Conservation (phyloP, 2,888 invertebrate species). For the Gandaritis pyraliata region DNA sequence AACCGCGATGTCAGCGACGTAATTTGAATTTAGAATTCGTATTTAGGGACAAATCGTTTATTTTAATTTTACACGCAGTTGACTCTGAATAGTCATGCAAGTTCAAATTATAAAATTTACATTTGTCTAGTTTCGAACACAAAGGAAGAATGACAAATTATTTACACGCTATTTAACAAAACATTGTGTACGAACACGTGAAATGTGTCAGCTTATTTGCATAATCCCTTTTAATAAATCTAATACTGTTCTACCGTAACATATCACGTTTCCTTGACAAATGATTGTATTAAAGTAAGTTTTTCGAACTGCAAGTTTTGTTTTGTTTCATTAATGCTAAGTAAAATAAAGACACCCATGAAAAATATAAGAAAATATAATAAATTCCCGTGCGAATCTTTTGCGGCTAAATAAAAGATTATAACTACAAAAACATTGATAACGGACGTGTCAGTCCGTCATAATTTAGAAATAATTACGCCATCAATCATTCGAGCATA, state of each 20-base stretch:
- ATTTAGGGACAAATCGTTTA: slow-evolving; percentile 74
- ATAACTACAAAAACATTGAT: slow-evolving; percentile 58
- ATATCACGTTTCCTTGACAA: slow-evolving; percentile 48
- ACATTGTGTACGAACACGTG: slow-evolving; percentile 71
- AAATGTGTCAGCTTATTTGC: slow-evolving; percentile 63
- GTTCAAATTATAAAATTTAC: slow-evolving; percentile 69
- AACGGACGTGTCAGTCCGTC: slow-evolving; percentile 49
- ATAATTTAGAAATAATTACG: slow-evolving; percentile 55
- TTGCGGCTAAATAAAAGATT: slow-evolving; percentile 40
- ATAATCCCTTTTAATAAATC: slow-evolving; percentile 67
- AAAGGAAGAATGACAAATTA: slow-evolving; percentile 59
- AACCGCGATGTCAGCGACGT: slow-evolving; percentile 68
- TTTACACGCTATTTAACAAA: slow-evolving; percentile 82
- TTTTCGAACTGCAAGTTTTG: too few relatives aligned
- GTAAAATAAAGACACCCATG: not conserved
- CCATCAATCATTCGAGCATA: slow-evolving; percentile 65
- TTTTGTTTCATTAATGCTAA: too few relatives aligned
- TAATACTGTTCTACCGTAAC: slow-evolving; percentile 52
- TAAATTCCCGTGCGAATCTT: slow-evolving; percentile 33
- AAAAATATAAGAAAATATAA: not conserved
- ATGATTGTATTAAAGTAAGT: slow-evolving; percentile 42
- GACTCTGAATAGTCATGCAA: slow-evolving; percentile 70
- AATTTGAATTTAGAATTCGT: slow-evolving; percentile 60
- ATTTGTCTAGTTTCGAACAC: slow-evolving; percentile 66
- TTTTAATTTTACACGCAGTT: slow-evolving; percentile 82